Conservation (phyloP, 2,888 invertebrate species). For the Yponomeuta plumbellus region DNA sequence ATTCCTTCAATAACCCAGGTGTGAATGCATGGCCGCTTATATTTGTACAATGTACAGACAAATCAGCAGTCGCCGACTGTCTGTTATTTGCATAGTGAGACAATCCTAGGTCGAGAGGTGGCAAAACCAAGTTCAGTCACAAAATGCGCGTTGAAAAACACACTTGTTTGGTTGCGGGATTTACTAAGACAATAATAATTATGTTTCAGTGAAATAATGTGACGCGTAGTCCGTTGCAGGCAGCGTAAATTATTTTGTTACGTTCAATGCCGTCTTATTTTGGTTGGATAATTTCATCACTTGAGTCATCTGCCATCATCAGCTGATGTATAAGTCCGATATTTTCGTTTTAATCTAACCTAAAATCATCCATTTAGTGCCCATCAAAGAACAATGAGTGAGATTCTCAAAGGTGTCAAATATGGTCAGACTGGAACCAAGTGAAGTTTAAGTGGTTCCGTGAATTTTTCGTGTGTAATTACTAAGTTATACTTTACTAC, state of each 20-base stretch:
- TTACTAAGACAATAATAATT: not conserved
- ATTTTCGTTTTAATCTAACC: not conserved
- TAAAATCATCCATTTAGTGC: not conserved
- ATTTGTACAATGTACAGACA: not conserved
- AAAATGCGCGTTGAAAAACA: not conserved
- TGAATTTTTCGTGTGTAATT: not conserved
- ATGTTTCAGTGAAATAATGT: not conserved
- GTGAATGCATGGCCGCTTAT: not conserved
- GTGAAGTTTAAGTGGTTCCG: not conserved
- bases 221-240: not conserved
- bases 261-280: not conserved
- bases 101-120: not conserved
- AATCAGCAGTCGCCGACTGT: not conserved
- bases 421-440: not conserved
- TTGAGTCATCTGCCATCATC: conserved; percentile 11
- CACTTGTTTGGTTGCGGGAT: not conserved
- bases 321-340: too few species aligned
- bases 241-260: conserved; percentile 29
- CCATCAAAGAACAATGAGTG: not conserved
- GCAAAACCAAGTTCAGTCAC: not conserved
- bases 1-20: too few species aligned
- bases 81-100: not conserved
- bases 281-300: not conserved
- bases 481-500: not conserved
- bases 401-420: not conserved